Conservation (phyloP, 2,113 vertebrate species). For the Panurus biarmicus region DNA sequence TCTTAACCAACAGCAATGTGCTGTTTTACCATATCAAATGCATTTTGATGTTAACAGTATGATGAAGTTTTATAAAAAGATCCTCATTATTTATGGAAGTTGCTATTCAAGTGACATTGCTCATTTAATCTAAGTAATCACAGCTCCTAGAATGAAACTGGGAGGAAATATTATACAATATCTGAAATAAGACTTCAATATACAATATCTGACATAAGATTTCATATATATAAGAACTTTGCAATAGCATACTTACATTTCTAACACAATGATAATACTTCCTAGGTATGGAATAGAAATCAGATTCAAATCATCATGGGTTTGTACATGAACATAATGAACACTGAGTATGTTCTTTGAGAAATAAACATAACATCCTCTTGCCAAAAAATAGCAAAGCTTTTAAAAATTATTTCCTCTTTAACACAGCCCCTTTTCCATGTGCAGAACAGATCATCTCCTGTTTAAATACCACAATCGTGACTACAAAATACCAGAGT, state of each 20-base stretch:
- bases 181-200: not conserved
- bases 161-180: not conserved
- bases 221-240: not conserved
- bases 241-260: not conserved
- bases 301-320: not conserved
- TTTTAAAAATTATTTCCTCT: conserved; percentile 9
- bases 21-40: not conserved
- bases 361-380: conserved; percentile 5
- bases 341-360: not conserved
- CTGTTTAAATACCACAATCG: conserved; percentile 57
- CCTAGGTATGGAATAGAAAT: not conserved
- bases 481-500: conserved; percentile 42
- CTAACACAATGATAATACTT: not conserved
- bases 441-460: conserved; percentile 50
- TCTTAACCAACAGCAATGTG: not conserved
- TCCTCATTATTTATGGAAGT: not conserved
- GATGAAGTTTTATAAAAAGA: not conserved
- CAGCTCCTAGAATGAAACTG: not conserved
- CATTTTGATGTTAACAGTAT: not conserved
- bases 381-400: conserved; percentile 32
- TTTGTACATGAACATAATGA: not conserved
- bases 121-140: not conserved
- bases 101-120: not conserved
- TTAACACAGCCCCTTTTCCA: conserved; percentile 1
- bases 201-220: not conserved